Percentiles rank a stretch among this genome's conserved stretches.
Conservation (phyloP, 2,888 invertebrate genomes). For the Athalia circularis region DNA sequence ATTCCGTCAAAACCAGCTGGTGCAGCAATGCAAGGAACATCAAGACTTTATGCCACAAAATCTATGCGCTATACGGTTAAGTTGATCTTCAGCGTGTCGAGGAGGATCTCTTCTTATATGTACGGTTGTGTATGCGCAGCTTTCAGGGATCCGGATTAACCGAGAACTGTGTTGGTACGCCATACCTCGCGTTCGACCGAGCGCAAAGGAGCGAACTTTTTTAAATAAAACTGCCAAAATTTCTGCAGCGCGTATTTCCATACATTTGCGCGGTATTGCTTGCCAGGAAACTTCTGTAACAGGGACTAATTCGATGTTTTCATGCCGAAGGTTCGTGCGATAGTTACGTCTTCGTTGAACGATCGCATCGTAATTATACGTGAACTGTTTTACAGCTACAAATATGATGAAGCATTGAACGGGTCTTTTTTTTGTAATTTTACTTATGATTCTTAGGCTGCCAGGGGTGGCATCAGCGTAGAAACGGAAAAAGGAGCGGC, state of each 20-base stretch:
- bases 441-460: slow-evolving; percentile 68
- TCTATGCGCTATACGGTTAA: slow-evolving; percentile 16
- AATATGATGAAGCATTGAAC: too few relatives aligned
- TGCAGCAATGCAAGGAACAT: neutral
- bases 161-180: slow-evolving; percentile 15
- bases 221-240: too few relatives aligned
- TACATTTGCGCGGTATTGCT: neutral
- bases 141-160: slow-evolving; percentile 14
- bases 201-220: neutral
- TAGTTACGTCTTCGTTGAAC: neutral
- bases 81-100: slow-evolving; percentile 14
- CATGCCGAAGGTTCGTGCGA: too few relatives aligned
- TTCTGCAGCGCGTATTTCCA: too few relatives aligned
- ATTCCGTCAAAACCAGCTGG: slow-evolving; percentile 36
- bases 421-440: neutral
- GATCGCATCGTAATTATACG: neutral
- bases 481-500: slow-evolving; percentile 80
- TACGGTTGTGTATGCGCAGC: neutral
- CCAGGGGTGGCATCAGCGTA: slow-evolving; percentile 79
- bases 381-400: neutral
- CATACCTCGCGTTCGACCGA: too few relatives aligned
- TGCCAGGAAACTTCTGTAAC: slow-evolving; percentile 8
- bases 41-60: slow-evolving; percentile 11
- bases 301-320: too few relatives aligned
- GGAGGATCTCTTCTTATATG: neutral